These are phyloP conservation scores for Tenthredo distinguenda DNA, from an alignment of 2,888 invertebrate genomes.

Conservation along the genomic window DNA sequence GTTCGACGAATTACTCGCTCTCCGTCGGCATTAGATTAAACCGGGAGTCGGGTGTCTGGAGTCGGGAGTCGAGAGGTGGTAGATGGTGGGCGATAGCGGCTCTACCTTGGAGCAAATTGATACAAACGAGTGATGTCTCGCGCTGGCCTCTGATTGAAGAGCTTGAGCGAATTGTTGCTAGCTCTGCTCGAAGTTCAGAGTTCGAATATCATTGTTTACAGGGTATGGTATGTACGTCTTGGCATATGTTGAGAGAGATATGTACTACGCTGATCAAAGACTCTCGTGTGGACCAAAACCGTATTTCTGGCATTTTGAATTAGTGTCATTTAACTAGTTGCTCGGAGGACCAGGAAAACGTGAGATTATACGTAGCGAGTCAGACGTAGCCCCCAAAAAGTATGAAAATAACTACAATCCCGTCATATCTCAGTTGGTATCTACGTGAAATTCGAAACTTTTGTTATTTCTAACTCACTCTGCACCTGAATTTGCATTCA, in stretches of 20 bases:
- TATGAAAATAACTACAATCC: not conserved
- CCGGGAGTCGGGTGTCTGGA: conserved; percentile 58
- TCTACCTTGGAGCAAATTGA: conserved; percentile 67
- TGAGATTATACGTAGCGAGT: not conserved
- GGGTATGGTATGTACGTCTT: not conserved
- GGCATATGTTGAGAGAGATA: not conserved
- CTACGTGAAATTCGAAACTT: conserved; percentile 26
- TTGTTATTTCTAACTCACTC: conserved; percentile 46
- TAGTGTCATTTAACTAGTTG: not conserved
- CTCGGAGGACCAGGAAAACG: not conserved
- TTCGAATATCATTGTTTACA: not conserved
- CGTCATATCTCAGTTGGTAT: conserved; percentile 33
- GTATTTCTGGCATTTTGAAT: not conserved
- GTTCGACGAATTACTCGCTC: conserved; percentile 68
- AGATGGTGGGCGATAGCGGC: conserved; percentile 55
- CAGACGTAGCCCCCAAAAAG: not conserved
- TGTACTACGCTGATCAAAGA: not conserved
- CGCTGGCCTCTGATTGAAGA: conserved; percentile 53
- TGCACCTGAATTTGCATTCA: conserved; percentile 44
- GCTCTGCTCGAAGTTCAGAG: conserved; percentile 38
- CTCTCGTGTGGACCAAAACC: not conserved
- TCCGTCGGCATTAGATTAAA: conserved; percentile 70
- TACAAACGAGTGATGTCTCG: conserved; percentile 70
- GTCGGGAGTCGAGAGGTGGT: conserved; percentile 47
- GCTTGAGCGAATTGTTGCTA: conserved; percentile 22